Base-by-base conservation (phyloP, 2,888 invertebrate genomes). In the Dorcus parallelipipedus region DNA sequence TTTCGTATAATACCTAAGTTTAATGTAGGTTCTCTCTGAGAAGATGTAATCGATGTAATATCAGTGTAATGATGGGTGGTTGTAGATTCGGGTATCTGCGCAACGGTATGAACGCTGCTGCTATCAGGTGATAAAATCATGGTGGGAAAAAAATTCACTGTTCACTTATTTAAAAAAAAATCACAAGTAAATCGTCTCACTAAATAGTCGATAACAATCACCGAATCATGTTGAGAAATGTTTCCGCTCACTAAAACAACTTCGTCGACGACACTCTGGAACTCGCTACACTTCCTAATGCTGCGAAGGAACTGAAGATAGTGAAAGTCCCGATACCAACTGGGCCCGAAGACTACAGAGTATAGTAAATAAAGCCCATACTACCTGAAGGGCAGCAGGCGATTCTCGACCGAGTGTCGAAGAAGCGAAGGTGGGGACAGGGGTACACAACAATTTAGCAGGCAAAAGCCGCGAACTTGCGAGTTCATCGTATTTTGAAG, bases 401-500 rank as follows among this genome's bases (percentile, higher is more conserved):
- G 72, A 71, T 72, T 71, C 71, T 72, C 70, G 73, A 71, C 71
- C 71, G 69, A 70, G 67, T 66, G 65, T 58, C 63, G 67, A 60
- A 67, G 64, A 63, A 66, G 68, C 67, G 67, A 64, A 64, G 65
- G 74, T 80, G 76, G 81, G 79, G 74, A 80, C 78, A 76, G 76
- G 82, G 79, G 79, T 79, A 67, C 79, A 69, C 81, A 81, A 71
- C 66, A 71, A 72, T 74, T 75, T 73, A 80, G 74, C 78, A 76
- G 76, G 77, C 79, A 80, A 79, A 80, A 78, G 80, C 78, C 80
- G 80, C 80, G 81, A 80, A 79, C 75, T 80, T 78, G 78, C 77
- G 86, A 84, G 86, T 87, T 87, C 87, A 85, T 84, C 86, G 86
- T 84, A 86, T 86, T 83, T 88, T 84, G 86, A 86, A 87, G 86